These are phyloP conservation scores for Yponomeuta cagnagella DNA, from an alignment of 2,888 invertebrate species.

Conservation along the genomic window DNA sequence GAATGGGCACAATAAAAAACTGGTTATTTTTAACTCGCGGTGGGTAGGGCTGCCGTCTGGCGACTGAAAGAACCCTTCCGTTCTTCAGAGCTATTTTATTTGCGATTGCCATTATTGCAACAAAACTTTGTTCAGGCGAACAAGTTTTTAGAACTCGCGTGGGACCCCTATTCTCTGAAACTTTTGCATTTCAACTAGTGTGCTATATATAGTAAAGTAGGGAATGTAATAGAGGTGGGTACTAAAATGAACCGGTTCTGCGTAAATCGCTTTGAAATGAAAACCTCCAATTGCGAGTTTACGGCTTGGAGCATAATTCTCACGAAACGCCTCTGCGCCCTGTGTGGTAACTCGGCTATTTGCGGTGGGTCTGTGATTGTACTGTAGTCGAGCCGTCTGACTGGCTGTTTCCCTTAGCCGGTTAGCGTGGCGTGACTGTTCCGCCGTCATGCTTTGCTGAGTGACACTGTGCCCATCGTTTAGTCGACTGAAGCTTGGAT, in stretches of 20 bases:
- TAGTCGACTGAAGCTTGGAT: slow-evolving; percentile 9
- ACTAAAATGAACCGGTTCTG: slow-evolving; percentile 10
- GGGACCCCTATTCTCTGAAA: background rate
- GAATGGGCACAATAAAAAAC: slow-evolving; percentile 59
- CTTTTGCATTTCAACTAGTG: background rate
- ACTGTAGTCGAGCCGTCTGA: background rate
- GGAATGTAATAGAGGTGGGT: background rate
- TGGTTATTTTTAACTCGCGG: slow-evolving; percentile 70
- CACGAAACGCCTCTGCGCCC: slow-evolving; percentile 11
- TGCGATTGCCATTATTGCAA: slow-evolving; percentile 20
- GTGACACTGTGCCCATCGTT: slow-evolving; percentile 17
- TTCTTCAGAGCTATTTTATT: slow-evolving; percentile 41
- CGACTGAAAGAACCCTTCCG: slow-evolving; percentile 60
- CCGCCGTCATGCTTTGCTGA: slow-evolving; percentile 19
- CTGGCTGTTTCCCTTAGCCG: slow-evolving; percentile 9
- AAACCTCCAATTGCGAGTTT: background rate
- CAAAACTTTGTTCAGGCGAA: no score
- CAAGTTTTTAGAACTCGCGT: background rate
- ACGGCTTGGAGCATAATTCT: slow-evolving; percentile 1
- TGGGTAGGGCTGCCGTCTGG: slow-evolving; percentile 57
- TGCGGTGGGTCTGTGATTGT: background rate
- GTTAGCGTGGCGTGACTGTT: slow-evolving; percentile 17
- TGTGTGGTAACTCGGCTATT: background rate
- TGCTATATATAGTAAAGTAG: background rate
- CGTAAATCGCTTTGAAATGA: background rate